Conservation (phyloP, 2,113 vertebrate genomes). For the Stercorarius parasiticus region DNA sequence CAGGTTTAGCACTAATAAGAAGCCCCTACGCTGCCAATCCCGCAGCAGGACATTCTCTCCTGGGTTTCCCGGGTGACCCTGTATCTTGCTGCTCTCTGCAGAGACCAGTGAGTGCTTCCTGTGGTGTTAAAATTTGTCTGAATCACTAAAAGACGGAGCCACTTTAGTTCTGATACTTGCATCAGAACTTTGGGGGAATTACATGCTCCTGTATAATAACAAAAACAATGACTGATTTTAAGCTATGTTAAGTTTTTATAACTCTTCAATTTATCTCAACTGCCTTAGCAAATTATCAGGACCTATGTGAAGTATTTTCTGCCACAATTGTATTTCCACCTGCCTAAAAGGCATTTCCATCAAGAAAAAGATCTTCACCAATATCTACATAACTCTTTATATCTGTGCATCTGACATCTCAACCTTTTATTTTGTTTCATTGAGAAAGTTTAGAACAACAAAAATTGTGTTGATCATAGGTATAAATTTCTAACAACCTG, state of each 20-base stretch:
- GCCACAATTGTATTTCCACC: neutral
- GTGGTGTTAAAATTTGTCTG: neutral
- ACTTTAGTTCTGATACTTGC: neutral
- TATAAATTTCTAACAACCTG: neutral
- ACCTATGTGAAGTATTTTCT: neutral
- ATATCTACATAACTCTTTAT: neutral
- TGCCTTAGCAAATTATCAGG: neutral
- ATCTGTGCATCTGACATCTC: neutral
- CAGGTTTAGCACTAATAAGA: slow-evolving; percentile 74
- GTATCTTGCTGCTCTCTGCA: slow-evolving; percentile 32
- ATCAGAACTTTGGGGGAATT: neutral
- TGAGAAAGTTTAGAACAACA: neutral
- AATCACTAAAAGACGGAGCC: neutral
- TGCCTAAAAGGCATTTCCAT: neutral
- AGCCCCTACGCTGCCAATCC: slow-evolving; percentile 27
- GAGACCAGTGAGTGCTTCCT: slow-evolving; percentile 18
- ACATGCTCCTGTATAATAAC: neutral
- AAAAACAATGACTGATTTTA: neutral
- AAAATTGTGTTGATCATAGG: neutral
- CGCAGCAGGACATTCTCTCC: slow-evolving; percentile 61
- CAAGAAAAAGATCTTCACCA: neutral
- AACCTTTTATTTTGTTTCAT: neutral
- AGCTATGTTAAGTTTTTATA: neutral
- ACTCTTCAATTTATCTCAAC: neutral
- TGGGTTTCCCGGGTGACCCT: slow-evolving; percentile 63